Evolutionary conservation across 2,797 vertebrate species (phyloP), one percentile per base, ranked within the genome.

Genomic region (Pantherophis alleghaniensis): DNA sequence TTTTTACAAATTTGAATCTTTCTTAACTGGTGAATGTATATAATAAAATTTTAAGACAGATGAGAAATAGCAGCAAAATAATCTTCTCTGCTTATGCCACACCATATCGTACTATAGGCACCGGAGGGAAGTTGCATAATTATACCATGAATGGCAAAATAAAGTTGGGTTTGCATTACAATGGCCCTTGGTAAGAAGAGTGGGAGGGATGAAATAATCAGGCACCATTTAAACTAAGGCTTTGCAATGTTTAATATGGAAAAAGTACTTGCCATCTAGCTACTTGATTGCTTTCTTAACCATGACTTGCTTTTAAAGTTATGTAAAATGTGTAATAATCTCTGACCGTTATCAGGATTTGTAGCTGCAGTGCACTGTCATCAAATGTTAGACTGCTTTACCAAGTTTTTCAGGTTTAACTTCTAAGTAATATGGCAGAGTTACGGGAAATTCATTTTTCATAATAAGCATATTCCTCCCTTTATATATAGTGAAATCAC

Each of bases 351-450:
- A 93, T 59, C 69, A 47, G 56, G 47, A 91, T 5, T 60, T n/a
- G 28, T 91, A 79, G 28, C 61, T 60, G 53, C 55, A 93, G 32
- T 59, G 55, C 86, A 61, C 28, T 61, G 86, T 91, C 92, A 91
- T 91, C 63, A 91, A 42, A 91, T 93, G 63, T 55, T 61, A 79
- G 42, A 88, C 86, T 37, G 47, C 63, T 88, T 37, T 88, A 42
- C 47, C 92, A 88, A 3, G 92, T 93, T 93, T 79, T 93, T 93
- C 92, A 91, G 92, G 92, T 93, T 93, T 87, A 74, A 91, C 32
- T 57, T 53, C 86, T 87, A 59, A 86, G 74, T 92, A 89, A 63
- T 92, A 63, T 86, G 79, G 42, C 26, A 83, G 69, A 89, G 66
- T 83, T 86, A 69, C 3, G 57, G 32, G 59, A 93, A 74, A 88